A percentile compares a stretch with the other conserved stretches of the same genome.
Conservation (phyloP, 37 sponge, comb jelly and placozoan species). For the Ephydatia muelleri region DNA sequence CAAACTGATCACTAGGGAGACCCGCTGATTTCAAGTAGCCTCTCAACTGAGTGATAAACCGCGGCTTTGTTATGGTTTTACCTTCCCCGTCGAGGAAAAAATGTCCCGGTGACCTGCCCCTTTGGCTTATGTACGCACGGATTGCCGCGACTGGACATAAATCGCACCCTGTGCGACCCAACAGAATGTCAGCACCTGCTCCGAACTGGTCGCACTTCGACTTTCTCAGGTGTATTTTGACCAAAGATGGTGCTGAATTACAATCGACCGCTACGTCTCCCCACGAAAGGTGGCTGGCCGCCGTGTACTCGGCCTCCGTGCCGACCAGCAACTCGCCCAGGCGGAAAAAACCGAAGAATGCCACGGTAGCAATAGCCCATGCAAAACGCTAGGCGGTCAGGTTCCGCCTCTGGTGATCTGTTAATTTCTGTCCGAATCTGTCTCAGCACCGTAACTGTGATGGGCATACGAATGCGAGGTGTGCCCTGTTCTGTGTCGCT, state of each 20-base stretch:
- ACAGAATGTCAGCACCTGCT: constrained; percentile 22
- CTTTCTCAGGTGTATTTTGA: constrained; percentile 18
- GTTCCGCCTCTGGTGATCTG: neutral
- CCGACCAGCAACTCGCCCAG: constrained; percentile 22
- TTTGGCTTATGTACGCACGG: constrained; percentile 8
- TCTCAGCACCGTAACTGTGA: neutral
- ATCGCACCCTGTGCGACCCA: constrained; percentile 18
- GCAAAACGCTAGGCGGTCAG: neutral
- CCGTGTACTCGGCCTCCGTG: too few relatives aligned
- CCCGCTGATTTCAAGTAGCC: neutral
- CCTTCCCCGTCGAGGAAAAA: neutral
- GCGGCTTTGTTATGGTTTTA: neutral
- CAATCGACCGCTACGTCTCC: constrained; percentile 11
- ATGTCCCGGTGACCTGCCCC: constrained; percentile 13
- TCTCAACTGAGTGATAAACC: neutral
- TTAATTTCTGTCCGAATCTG: neutral
- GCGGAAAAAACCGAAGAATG: constrained; percentile 36
- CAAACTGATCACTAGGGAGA: constrained; percentile 2
- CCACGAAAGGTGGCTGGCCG: constrained; percentile 6
- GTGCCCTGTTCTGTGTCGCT: neutral
- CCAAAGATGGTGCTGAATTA: neutral
- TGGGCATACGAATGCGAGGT: constrained; percentile 3
- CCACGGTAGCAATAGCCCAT: constrained; percentile 19
- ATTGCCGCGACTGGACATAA: constrained; percentile 38
- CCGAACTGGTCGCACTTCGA: constrained; percentile 50